phyloP scores from a whole-genome alignment of 2,888 invertebrate genomes.

The Dichetophora obliterata region DNA sequence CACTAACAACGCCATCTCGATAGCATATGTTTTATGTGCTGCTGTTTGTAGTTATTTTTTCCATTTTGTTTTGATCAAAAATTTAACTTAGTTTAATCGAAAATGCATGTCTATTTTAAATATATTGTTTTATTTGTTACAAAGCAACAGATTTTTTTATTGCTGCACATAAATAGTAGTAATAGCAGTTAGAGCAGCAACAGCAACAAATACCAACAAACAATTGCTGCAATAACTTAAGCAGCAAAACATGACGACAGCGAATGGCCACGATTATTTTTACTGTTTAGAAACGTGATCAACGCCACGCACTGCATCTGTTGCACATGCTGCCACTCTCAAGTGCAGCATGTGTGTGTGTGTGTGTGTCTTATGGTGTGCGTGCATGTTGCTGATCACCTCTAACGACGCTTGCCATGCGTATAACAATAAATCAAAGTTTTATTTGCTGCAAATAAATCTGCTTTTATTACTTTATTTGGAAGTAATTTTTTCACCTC shows the following conservation, averaged over 20 bases:
- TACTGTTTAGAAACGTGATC: slow-evolving; percentile 22
- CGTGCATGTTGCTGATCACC: slow-evolving; percentile 4
- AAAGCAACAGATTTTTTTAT: slow-evolving; percentile 14
- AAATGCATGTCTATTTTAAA: too few relatives aligned
- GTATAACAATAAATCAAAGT: slow-evolving; percentile 67
- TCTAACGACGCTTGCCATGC: slow-evolving; percentile 61
- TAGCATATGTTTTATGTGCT: slow-evolving; percentile 4
- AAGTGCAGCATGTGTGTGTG: slow-evolving; percentile 1
- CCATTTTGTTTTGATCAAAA: neutral
- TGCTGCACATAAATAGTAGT: slow-evolving; percentile 30
- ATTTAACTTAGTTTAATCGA: too few relatives aligned
- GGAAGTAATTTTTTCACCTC: slow-evolving; percentile 50
- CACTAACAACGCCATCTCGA: too few relatives aligned
- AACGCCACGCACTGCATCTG: neutral
- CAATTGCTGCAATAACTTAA: neutral
- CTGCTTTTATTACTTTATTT: slow-evolving; percentile 67
- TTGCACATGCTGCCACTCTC: too few relatives aligned
- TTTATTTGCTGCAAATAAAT: slow-evolving; percentile 69
- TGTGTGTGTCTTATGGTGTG: slow-evolving; percentile 12
- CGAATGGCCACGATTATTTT: neutral
- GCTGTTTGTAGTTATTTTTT: neutral
- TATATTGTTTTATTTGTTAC: slow-evolving; percentile 5
- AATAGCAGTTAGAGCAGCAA: neutral
- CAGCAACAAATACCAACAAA: slow-evolving; percentile 29
- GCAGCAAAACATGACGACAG: slow-evolving; percentile 13